Percentiles rank a stretch among this genome's conserved stretches.
phyloP scores from a whole-genome alignment of 2,113 vertebrate genomes.

The Galemys pyrenaicus region DNA sequence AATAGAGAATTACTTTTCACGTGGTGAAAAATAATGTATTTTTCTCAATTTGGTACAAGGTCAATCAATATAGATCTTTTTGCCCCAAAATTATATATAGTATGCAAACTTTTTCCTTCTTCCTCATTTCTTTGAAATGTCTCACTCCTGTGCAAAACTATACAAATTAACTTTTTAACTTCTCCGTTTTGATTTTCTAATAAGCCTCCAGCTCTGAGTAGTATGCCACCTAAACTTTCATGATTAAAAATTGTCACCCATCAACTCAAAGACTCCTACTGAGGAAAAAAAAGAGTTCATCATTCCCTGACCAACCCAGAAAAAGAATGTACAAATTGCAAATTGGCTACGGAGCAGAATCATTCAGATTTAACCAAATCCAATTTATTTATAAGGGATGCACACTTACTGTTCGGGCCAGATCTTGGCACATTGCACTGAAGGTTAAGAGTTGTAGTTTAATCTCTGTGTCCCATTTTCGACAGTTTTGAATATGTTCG shows the following conservation, averaged over 20 bases:
- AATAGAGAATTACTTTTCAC: conserved; percentile 35
- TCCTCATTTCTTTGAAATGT: conserved; percentile 14
- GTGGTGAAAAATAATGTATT: conserved; percentile 47
- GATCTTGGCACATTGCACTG: conserved; percentile 89
- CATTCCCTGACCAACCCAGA: not conserved
- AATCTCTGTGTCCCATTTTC: conserved; percentile 98
- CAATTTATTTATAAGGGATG: conserved; percentile 35
- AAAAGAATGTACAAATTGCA: not conserved
- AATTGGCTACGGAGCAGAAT: not conserved
- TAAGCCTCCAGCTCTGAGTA: not conserved
- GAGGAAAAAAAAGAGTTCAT: not conserved
- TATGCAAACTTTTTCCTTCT: conserved; percentile 54
- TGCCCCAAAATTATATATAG: not conserved
- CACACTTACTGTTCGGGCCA: conserved; percentile 93
- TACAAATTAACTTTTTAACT: conserved; percentile 28
- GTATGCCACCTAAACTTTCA: not conserved
- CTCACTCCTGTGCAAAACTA: conserved; percentile 40
- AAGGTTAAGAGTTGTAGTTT: conserved; percentile 93
- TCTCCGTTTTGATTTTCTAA: conserved; percentile 33
- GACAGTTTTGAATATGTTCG: conserved; percentile 98
- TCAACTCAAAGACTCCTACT: not conserved
- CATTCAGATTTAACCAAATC: conserved; percentile 45
- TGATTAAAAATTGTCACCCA: not conserved
- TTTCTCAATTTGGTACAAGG: conserved; percentile 43
- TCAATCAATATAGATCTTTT: not conserved